Base-by-base conservation (phyloP, 2,113 vertebrate genomes). In the Astatoreochromis straeleni region DNA sequence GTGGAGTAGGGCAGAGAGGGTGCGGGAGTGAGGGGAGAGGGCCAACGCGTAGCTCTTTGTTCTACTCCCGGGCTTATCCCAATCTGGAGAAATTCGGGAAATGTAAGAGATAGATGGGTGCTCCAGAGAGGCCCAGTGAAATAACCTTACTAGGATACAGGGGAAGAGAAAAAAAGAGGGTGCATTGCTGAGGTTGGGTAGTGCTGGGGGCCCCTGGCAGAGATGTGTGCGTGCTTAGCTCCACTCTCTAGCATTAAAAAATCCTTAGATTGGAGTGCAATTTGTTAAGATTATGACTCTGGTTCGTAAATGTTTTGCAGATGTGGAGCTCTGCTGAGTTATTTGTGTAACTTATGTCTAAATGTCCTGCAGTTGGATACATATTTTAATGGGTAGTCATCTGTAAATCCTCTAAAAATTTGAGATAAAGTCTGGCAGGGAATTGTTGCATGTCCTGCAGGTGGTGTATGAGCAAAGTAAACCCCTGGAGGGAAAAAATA, bases 81-180 rank as follows among this genome's bases (percentile, higher is more conserved):
- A 90, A 97, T 96, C 97, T 97, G 97, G 96, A 97, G 96, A 97
- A 94, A 97, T 97, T 97, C 96, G 97, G 96, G 96, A 98, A 94
- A 97, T 88, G 94, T 95, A 97, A 97, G 97, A 97, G 97, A 97
- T 97, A 97, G 97, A 97, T 97, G 97, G 97, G 95, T 85, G 94
- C 93, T 97, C 97, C 96, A 91, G 94, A 94, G 97, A 98, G 97
- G 95, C 94, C 96, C 95, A 82, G 95, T 96, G 97, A 97, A 98
- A 98, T 97, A 98, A 97, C 96, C 97, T 97, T 65, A 68, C 83
- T 86, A 97, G 97, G 97, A 96, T 88, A 91, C 81, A 80, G 75
- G 82, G 26, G 47, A 42, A 68, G 53, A 88, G 68, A 21, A 96
- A 96, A 96, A 19, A 94, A 21, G 0, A 21, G 0, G 10, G 80